Evolutionary conservation across 2,797 vertebrate genomes (phyloP).

Genomic region (Poeciliopsis infans): DNA sequence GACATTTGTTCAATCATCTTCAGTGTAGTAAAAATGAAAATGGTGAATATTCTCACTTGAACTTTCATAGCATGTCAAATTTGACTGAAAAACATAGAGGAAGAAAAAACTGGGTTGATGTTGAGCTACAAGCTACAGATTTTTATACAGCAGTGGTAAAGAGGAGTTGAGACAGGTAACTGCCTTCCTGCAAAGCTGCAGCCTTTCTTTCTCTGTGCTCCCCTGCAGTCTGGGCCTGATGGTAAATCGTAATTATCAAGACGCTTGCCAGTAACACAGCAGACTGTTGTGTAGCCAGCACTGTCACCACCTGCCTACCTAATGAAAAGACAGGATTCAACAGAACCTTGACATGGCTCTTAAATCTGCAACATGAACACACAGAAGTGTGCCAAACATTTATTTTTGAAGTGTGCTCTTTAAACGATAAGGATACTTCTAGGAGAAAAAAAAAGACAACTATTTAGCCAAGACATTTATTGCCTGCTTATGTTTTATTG

Average conservation of each 20-base stretch:
- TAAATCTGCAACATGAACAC: conserved; percentile 50
- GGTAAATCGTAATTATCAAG: conserved; percentile 65
- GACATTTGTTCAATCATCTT: neutral
- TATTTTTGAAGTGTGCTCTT: conserved; percentile 63
- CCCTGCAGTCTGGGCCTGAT: conserved; percentile 47
- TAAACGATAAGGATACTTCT: conserved; percentile 47
- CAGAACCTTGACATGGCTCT: conserved; percentile 58
- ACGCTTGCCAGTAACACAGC: conserved; percentile 61
- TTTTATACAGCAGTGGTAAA: neutral
- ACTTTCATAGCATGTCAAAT: neutral
- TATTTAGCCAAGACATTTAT: conserved; percentile 51
- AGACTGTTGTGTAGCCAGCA: conserved; percentile 53
- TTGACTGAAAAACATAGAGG: neutral
- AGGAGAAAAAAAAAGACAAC: conserved; percentile 10
- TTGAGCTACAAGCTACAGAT: neutral
- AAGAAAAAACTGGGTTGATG: neutral
- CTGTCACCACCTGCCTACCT: conserved; percentile 72
- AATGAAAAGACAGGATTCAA: conserved; percentile 72
- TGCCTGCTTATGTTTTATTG: conserved; percentile 58
- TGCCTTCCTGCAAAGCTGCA: conserved; percentile 34
- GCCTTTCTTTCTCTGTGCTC: conserved; percentile 26
- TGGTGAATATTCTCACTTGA: neutral
- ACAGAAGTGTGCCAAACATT: conserved; percentile 47
- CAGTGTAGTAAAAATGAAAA: neutral
- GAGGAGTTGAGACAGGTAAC: conserved; percentile 31